Evolutionary conservation across 1,140 invertebrate genomes (phyloP).

Genomic region (Solenopsis fugax): DNA sequence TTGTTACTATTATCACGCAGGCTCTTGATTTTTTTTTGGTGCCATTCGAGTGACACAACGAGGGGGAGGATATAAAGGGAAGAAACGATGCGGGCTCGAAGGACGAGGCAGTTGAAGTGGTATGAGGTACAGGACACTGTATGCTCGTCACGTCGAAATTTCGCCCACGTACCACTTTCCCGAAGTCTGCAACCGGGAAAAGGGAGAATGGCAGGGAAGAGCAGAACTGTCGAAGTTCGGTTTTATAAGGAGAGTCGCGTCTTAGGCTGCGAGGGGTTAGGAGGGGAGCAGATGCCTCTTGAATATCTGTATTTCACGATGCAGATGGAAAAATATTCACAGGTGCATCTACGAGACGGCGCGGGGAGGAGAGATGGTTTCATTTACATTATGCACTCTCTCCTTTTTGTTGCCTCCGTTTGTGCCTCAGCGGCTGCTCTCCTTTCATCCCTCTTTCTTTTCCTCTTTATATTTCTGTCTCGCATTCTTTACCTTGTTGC

Average conservation of each 20-base stretch:
- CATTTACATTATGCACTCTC: slow-evolving; percentile 76
- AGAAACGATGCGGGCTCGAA: slow-evolving; percentile 31
- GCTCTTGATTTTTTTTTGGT: neutral
- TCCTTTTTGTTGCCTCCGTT: slow-evolving; percentile 65
- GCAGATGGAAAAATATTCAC: slow-evolving; percentile 75
- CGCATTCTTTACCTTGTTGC: neutral
- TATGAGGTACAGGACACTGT: slow-evolving; percentile 62
- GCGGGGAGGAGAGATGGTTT: slow-evolving; percentile 55
- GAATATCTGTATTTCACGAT: slow-evolving; percentile 78
- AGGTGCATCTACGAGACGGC: slow-evolving; percentile 53
- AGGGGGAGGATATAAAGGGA: neutral
- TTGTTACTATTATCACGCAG: neutral
- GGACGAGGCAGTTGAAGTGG: slow-evolving; percentile 3
- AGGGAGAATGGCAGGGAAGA: slow-evolving; percentile 72
- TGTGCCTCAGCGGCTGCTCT: slow-evolving; percentile 61
- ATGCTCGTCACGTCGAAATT: slow-evolving; percentile 78
- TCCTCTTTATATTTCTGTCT: neutral
- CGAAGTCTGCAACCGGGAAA: slow-evolving; percentile 74
- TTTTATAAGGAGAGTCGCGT: slow-evolving; percentile 74
- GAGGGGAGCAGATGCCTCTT: slow-evolving; percentile 67
- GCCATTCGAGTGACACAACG: neutral
- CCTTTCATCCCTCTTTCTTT: neutral
- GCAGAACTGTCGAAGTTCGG: slow-evolving; percentile 76
- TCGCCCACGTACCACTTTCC: slow-evolving; percentile 78
- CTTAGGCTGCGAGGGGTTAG: neutral